These are phyloP conservation scores for Caenorhabditis sinica DNA, from an alignment of 2,888 invertebrate genomes.

Conservation along the genomic window DNA sequence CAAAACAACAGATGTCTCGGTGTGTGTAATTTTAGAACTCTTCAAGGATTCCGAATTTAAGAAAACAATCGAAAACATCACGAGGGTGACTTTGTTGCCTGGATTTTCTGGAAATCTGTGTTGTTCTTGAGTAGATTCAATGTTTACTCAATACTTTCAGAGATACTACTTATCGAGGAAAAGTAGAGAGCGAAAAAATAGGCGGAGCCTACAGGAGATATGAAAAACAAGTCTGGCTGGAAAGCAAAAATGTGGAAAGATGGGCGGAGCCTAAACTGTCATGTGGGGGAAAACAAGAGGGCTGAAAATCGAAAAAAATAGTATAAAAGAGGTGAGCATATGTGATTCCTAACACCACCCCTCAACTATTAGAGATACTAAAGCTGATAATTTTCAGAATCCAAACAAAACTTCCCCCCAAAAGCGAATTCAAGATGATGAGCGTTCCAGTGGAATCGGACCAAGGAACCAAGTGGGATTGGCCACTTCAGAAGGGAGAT, in stretches of 20 bases:
- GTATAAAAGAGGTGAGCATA: conserved; percentile 32
- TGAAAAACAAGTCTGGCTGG: conserved; percentile 29
- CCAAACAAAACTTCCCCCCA: neutral
- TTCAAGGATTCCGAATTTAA: neutral
- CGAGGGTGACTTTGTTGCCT: neutral
- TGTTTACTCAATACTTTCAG: conserved; percentile 7
- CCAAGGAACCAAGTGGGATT: conserved; percentile 75
- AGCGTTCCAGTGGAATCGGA: conserved; percentile 52
- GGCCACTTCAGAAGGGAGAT: conserved; percentile 80
- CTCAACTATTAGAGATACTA: neutral
- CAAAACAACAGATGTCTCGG: neutral
- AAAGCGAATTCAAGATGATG: conserved; percentile 41
- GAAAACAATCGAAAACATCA: conserved; percentile 47
- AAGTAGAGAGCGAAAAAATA: neutral
- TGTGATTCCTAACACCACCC: neutral
- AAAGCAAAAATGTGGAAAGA: too few species aligned
- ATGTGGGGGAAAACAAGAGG: neutral
- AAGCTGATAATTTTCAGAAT: conserved; percentile 12
- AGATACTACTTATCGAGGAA: neutral
- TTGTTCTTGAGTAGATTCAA: conserved; percentile 20
- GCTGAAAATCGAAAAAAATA: neutral
- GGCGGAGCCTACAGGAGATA: conserved; percentile 9
- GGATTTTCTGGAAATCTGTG: conserved; percentile 23
- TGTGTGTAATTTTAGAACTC: conserved; percentile 32
- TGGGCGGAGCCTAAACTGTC: conserved; percentile 39